These are phyloP conservation scores for Lasioglossum zephyrum DNA, from an alignment of 2,888 invertebrate species.

Conservation along the genomic window DNA sequence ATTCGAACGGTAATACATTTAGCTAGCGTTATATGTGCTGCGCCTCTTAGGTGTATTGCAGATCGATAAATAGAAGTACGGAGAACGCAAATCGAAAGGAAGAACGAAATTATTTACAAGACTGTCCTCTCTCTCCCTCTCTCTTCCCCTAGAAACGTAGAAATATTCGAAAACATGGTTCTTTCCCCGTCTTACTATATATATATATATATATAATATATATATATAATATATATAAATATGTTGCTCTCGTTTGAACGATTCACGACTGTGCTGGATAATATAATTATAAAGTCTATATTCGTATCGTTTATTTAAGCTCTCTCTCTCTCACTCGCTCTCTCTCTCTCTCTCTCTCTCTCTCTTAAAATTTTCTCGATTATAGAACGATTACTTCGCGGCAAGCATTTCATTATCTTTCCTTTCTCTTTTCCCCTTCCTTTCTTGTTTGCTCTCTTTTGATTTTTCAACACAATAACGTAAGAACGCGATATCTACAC, in stretches of 20 bases:
- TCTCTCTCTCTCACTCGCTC: conserved; percentile 15
- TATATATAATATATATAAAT: conserved; percentile 62
- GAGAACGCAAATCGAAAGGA: conserved; percentile 56
- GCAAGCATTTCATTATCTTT: conserved; percentile 25
- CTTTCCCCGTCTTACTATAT: conserved; percentile 48
- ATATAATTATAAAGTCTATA: conserved; percentile 53
- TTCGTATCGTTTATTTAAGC: conserved; percentile 64
- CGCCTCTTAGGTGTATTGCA: conserved; percentile 58
- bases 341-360: not conserved
- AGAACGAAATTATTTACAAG: conserved; percentile 62
- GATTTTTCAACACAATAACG: conserved; percentile 62
- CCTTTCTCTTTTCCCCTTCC: not conserved
- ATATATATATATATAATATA: conserved; percentile 24
- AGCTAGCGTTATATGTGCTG: conserved; percentile 67
- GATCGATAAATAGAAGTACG: conserved; percentile 57
- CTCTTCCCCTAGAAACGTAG: conserved; percentile 50
- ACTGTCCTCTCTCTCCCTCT: conserved; percentile 12
- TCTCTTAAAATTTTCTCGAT: conserved; percentile 48
- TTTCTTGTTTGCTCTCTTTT: conserved; percentile 44
- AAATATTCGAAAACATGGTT: conserved; percentile 63
- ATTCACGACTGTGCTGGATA: conserved; percentile 69
- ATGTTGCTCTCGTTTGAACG: conserved; percentile 58
- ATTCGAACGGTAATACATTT: conserved; percentile 43
- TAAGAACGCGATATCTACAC: conserved; percentile 65
- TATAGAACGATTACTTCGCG: conserved; percentile 47